Evolutionary conservation across 64 coral and sea anemone species (phyloP), one percentile per base, ranked within the genome.

Genomic region (Anthopleura sola): DNA sequence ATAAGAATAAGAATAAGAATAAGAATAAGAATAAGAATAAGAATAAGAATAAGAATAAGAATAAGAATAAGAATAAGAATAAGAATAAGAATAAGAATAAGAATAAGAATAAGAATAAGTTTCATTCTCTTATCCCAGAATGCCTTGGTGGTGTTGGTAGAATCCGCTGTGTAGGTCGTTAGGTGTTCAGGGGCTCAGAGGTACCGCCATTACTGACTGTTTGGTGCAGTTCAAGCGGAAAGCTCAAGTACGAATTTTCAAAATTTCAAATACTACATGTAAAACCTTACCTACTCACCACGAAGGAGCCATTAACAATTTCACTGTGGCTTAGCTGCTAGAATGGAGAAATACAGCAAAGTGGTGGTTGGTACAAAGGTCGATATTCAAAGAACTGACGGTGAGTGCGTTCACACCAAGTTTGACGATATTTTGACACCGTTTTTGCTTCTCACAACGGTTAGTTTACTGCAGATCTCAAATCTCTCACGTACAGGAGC

Each of bases 311-410:
- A 48, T 23, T 23, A 83, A 7, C 17, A 83, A 16, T 8, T 56
- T n/a, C 38, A 54, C 82, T 13, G 1, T 60, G 51, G 49, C 50
- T 83, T 83, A 0, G 47, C 11, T 21, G 37, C 48, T 32, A 38
- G 17, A 57, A 83, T 83, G 82, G 82, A 87, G 29, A 94, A 94
- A 86, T 94, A 82, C 78, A 86, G 92, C 66, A 94, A 94, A 76
- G 80, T 94, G 60, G 84, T 90, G 28, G 88, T 94, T 68, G 92
- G 92, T 26, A 86, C 88, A 19, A 94, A 89, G 33, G 87, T 94
- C 47, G 92, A 94, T 71, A 94, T 94, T 44, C 92, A 89, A 44
- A 75, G 92, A 31, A 94, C 87, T 38, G 92, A 94, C 36, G 92
- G 92, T 94, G 26, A 26, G 92, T 82, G 80, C 37, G 55, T 71